Conservation (phyloP, 2,888 invertebrate species). For the Zygothrica quintamaculata region DNA sequence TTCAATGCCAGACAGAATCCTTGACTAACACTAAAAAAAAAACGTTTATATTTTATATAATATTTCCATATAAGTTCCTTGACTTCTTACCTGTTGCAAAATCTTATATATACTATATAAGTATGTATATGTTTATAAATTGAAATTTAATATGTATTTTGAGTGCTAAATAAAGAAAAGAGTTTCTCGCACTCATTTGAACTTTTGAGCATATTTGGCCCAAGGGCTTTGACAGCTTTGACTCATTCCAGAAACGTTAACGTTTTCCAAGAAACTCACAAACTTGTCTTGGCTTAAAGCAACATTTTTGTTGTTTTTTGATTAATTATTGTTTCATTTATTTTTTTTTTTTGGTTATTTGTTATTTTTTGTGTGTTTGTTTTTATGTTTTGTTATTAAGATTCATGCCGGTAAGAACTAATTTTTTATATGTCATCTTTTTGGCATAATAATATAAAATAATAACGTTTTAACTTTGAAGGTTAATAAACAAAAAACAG, state of each 20-base stretch:
- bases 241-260: slow-evolving; percentile 43
- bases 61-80: no score
- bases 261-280: slow-evolving; percentile 59
- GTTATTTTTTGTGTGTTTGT: no score
- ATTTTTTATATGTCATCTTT: slow-evolving; percentile 9
- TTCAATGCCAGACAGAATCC: no score
- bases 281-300: slow-evolving; percentile 47
- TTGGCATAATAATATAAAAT: slow-evolving; percentile 40
- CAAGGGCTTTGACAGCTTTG: slow-evolving; percentile 30
- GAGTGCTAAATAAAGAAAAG: neutral
- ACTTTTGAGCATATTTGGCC: slow-evolving; percentile 21
- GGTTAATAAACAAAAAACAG: slow-evolving; percentile 32
- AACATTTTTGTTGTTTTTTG: slow-evolving; percentile 37
- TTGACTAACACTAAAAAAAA: no score
- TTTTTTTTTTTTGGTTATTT: no score
- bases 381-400: slow-evolving; percentile 19
- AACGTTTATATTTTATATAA: no score
- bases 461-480: slow-evolving; percentile 17
- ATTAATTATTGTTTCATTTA: slow-evolving; percentile 54
- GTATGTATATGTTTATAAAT: no score
- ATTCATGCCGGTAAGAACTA: slow-evolving; percentile 30
- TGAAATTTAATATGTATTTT: neutral
- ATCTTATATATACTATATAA: no score
- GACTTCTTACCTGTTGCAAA: neutral
- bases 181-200: slow-evolving; percentile 13